Conservation (phyloP, 2,797 vertebrate genomes). For the Catharus ustulatus region DNA sequence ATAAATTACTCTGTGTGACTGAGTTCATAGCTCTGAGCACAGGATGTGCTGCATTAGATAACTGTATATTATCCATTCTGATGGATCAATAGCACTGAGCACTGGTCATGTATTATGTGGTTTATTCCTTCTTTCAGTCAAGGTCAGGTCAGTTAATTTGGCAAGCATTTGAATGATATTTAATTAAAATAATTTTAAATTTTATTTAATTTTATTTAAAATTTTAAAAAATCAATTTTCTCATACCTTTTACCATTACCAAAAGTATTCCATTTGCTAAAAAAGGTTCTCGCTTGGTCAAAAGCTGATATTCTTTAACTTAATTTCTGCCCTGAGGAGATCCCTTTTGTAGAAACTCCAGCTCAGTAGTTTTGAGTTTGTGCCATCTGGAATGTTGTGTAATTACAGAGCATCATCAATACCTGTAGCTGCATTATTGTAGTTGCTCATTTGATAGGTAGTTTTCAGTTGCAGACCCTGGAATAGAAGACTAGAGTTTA, state of each 20-base stretch:
- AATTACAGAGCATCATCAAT: neutral
- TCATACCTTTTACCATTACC: neutral
- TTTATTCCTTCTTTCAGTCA: slow-evolving; percentile 1
- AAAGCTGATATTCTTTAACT: neutral
- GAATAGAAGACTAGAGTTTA: neutral
- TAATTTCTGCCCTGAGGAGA: neutral
- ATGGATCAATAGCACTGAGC: neutral
- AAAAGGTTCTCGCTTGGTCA: neutral
- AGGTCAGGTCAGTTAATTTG: neutral
- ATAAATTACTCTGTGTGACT: neutral
- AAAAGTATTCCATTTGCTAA: neutral
- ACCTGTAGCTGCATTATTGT: neutral
- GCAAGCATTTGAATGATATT: neutral
- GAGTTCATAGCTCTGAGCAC: neutral
- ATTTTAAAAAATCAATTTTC: neutral
- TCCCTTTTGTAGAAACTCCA: neutral
- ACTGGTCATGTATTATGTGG: neutral
- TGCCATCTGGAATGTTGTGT: neutral
- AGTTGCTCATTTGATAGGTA: neutral
- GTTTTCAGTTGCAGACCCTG: neutral
- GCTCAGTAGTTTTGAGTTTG: neutral
- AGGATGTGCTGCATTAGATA: neutral
- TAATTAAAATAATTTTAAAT: neutral
- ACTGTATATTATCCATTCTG: neutral
- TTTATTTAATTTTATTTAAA: no score